Evolutionary conservation across 1,140 invertebrate genomes (phyloP), one percentile per base, ranked within the genome.

Genomic region (Aphis craccivora): DNA sequence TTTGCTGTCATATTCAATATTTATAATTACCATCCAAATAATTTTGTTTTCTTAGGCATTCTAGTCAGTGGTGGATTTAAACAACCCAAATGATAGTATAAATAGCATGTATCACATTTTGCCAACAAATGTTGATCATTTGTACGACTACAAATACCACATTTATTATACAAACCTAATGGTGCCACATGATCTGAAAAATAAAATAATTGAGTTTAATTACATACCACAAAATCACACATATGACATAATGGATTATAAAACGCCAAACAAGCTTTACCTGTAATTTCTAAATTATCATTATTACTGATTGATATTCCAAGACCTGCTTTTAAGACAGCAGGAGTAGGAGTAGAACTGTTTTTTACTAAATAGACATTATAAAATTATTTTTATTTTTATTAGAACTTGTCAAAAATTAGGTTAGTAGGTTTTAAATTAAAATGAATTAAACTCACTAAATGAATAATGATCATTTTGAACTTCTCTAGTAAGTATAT

Each of bases 1-100:
- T 88, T 88, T 51, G 37, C 9, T 88, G 7, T 25, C 90, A 60
- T 93, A 91, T 53, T 89, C 43, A 67, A 60, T 81, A 81, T 1
- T 23, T 30, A 14, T 89, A 48, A 14, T 95, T 95, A 98, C 99
- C 98, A 99, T 94, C 98, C 98, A 96, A 96, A 98, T 8, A 98
- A 96, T 95, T 99, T 99, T 43, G 98, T 98, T 96, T 99, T 99
- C 95, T 98, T 98, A 1, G 99, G 99, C 95, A 99, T 97, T 90
- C 98, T 96, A 25, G 97, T 97, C 14, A 99, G 95, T 30, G 98
- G 98, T 40, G 99, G 99, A 95, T 98, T 98, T 86, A 99, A 96
- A 96, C 99, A 99, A 87, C 97, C 97, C 88, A 99, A 95, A 96
- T 99, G 99, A 96, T 99, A 99, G 95, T 98, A 97, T 51, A 98